Evolutionary conservation across 2,888 invertebrate genomes (phyloP).

Genomic region (Pterostichus niger): DNA sequence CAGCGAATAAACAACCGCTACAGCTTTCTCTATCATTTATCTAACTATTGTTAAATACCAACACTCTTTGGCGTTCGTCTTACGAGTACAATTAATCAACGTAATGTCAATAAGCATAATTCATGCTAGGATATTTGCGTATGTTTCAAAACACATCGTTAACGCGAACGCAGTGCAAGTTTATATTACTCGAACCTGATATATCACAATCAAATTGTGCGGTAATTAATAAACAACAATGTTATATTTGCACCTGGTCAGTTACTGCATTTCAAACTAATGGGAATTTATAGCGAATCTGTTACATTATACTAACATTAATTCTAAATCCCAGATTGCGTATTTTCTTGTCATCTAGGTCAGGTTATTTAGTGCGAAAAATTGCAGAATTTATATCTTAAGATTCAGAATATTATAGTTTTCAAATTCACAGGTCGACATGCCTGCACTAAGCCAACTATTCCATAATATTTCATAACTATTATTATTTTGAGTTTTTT

Average conservation of each 20-base stretch:
- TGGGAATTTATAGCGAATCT: constrained; percentile 56
- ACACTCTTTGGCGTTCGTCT: constrained; percentile 18
- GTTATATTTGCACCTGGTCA: constrained; percentile 43
- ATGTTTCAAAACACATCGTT: constrained; percentile 52
- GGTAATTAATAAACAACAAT: constrained; percentile 59
- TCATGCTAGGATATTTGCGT: constrained; percentile 17
- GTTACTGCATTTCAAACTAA: constrained; percentile 35
- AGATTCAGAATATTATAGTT: neutral
- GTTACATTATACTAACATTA: neutral
- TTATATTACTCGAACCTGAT: constrained; percentile 13
- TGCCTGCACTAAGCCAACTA: too few species aligned
- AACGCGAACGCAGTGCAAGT: constrained; percentile 5
- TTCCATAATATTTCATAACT: too few species aligned
- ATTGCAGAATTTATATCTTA: constrained; percentile 1
- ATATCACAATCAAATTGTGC: constrained; percentile 13
- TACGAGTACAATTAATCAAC: constrained; percentile 33
- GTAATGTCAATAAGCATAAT: constrained; percentile 41
- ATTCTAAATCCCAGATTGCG: constrained; percentile 25
- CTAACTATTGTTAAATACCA: constrained; percentile 42
- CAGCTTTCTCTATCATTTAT: constrained; percentile 49
- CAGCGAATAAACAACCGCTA: neutral
- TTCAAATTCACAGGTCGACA: too few species aligned
- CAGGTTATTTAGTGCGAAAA: constrained; percentile 31
- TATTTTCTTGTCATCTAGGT: constrained; percentile 24
- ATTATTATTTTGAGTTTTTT: too few species aligned